phyloP scores from a whole-genome alignment of 2,888 invertebrate species.

The Limnephilus marmoratus region DNA sequence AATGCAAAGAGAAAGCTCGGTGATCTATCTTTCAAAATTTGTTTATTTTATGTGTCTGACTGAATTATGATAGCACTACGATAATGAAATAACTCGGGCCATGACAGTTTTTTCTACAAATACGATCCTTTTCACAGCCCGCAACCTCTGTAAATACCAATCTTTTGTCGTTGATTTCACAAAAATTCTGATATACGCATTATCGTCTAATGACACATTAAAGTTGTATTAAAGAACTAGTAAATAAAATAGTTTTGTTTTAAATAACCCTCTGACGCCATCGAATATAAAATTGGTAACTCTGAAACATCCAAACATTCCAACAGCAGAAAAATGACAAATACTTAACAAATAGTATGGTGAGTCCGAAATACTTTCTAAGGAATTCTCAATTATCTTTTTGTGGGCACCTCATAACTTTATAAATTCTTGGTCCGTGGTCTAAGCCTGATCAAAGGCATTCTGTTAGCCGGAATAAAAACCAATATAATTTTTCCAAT shows the following conservation, averaged over 20 bases:
- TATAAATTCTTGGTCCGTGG: constrained; percentile 5
- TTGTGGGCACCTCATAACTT: not conserved
- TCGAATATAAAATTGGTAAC: not conserved
- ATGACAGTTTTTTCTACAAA: too few species aligned
- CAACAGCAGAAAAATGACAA: not conserved
- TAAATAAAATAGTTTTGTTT: too few species aligned
- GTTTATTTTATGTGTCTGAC: too few species aligned
- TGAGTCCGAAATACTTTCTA: not conserved
- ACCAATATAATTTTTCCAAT: constrained; percentile 27
- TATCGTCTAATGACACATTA: not conserved
- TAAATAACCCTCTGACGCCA: not conserved
- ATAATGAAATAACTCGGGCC: too few species aligned
- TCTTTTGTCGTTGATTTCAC: too few species aligned
- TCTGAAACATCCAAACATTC: not conserved
- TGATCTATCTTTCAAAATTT: too few species aligned
- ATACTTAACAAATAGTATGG: not conserved
- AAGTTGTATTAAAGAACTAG: not conserved
- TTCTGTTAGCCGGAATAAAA: not conserved
- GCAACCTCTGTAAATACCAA: too few species aligned
- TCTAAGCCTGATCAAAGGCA: constrained; percentile 21
- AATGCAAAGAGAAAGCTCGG: too few species aligned
- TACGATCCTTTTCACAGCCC: too few species aligned
- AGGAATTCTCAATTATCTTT: constrained; percentile 41
- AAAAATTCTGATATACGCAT: too few species aligned
- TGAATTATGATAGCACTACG: too few species aligned